Base-by-base conservation (phyloP, 2,797 vertebrate species). In the Mus spretus region DNA sequence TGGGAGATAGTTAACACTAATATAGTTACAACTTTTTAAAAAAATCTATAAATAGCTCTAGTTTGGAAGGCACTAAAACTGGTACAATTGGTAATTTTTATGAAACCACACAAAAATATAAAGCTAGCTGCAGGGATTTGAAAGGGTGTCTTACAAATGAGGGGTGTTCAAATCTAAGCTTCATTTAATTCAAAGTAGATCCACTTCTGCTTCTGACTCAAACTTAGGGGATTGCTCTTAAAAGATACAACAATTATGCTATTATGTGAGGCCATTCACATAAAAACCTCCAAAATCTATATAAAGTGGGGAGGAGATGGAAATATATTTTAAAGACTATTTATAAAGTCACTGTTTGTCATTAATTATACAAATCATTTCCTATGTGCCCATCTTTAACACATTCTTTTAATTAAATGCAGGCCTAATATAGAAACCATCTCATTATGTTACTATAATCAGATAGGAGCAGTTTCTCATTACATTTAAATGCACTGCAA, bases 361-460 rank as follows among this genome's bases (percentile, higher is more conserved):
- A 95, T 96, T 91, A 86, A 93, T 96, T 94, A 86, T 86, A 61
- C 90, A 95, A 95, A 78, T 91, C 53, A 89, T 93, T 96, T 97
- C 80, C 90, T 90, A 88, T 89, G 72, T 93, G 53, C 78, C 47
- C 83, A 86, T 95, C 87, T 93, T 81, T 63, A 59, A 94, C 50
- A 91, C 34, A 75, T 53, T 94, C 74, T 94, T 96, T 91, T 97
- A 97, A 97, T 96, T 94, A 97, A 96, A 90, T 94, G 81, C 88
- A 77, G 89, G 63, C 89, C 81, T 70, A 89, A 94, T 95, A 97
- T 87, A 94, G 96, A 97, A 96, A 89, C 61, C 84, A 89, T 84
- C 96, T 97, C 61, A 88, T 96, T 97, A 97, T 74, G 90, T 96
- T 86, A 65, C 95, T 95, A 94, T 96, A 97, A 97, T 97, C 84